These are phyloP conservation scores for Philypnodon macrostomus DNA, from an alignment of 2,797 vertebrate species.

Conservation along the genomic window DNA sequence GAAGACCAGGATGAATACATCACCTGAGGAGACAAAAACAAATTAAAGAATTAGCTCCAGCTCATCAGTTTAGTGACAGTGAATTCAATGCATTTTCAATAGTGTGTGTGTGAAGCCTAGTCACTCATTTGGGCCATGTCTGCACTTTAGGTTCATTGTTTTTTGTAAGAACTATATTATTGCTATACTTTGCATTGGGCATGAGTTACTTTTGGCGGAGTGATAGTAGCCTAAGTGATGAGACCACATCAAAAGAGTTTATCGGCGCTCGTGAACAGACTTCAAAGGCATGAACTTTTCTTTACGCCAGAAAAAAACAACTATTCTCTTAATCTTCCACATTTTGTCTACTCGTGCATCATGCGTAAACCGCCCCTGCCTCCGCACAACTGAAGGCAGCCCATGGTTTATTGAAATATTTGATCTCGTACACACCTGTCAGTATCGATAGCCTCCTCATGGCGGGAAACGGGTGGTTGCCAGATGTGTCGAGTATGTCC, in stretches of 20 bases:
- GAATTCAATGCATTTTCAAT: too few relatives aligned
- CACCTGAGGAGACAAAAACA: conserved; percentile 71
- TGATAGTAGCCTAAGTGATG: not conserved
- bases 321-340: too few relatives aligned
- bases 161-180: too few relatives aligned
- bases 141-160: too few relatives aligned
- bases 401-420: too few relatives aligned
- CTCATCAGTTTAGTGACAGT: not conserved
- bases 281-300: not conserved
- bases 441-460: conserved; percentile 97
- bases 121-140: too few relatives aligned
- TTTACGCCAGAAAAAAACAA: not conserved
- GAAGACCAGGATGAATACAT: conserved; percentile 95
- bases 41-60: not conserved
- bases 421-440: conserved; percentile 79
- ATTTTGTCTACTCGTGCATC: too few relatives aligned
- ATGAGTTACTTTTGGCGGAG: not conserved
- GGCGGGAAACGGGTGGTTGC: conserved; percentile 95
- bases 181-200: too few relatives aligned
- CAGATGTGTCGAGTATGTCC: conserved; percentile 94
- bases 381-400: too few relatives aligned
- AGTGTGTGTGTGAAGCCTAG: too few relatives aligned
- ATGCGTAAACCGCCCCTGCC: too few relatives aligned
- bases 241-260: not conserved
- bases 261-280: not conserved